A percentile compares a stretch with the other conserved stretches of the same genome.
phyloP scores from a whole-genome alignment of 2,888 invertebrate species.

The Deladenus siricidicola region DNA sequence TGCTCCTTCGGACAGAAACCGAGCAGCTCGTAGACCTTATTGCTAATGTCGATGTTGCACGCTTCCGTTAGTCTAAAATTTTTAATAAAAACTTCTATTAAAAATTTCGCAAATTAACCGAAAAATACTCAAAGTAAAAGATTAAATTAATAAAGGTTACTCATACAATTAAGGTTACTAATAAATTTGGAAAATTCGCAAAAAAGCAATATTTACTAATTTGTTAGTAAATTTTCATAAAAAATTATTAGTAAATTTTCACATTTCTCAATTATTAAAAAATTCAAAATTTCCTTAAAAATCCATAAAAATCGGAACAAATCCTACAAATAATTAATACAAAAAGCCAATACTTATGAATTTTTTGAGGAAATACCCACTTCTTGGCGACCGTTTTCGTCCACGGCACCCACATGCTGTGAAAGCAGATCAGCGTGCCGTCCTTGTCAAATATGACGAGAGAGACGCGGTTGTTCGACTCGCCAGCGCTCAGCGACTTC shows the following conservation, averaged over 20 bases:
- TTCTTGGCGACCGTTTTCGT: constrained; percentile 52
- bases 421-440: constrained; percentile 57
- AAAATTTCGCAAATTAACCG: background rate
- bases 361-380: constrained; percentile 37
- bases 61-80: constrained; percentile 52
- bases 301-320: no score
- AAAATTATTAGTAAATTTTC: background rate
- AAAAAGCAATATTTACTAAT: no score
- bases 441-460: constrained; percentile 58
- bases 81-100: background rate
- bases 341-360: no score
- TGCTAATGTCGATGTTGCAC: constrained; percentile 52
- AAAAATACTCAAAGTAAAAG: no score
- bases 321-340: no score
- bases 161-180: no score
- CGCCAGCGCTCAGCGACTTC: background rate
- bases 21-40: constrained; percentile 54
- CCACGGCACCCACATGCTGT: constrained; percentile 58
- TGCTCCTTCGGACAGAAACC: constrained; percentile 53
- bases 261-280: background rate
- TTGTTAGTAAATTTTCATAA: no score
- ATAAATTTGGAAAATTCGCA: no score
- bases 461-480: constrained; percentile 21
- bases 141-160: no score
- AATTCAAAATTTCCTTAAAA: background rate